Base-by-base conservation (phyloP, 2,113 vertebrate genomes). In the Myiopsitta monachus region DNA sequence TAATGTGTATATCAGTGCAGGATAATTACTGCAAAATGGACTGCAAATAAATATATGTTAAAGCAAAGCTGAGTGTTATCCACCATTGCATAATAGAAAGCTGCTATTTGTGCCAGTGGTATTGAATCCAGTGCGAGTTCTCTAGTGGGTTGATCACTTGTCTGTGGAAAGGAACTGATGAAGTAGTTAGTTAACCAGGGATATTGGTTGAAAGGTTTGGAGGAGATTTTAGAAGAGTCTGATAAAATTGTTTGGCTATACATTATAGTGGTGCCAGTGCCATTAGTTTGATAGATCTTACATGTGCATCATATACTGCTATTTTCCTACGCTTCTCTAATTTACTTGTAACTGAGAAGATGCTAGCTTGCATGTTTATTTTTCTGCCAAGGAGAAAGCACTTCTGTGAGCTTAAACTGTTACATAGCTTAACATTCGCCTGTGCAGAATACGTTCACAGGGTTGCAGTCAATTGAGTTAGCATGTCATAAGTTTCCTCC, bases 241-340 rank as follows among this genome's bases (percentile, higher is more conserved):
- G 28, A 38, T 54, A 74, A 83, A 90, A n/a, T 26, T 51, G 18
- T 38, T 61, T 61, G 21, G 10, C 24, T 76, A 17, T 63, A 12
- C 2, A 6, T 43, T 62, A 1, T 30, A 26, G 9, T 55, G 73
- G 11, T 4, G 2, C 2, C 2, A 22, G 1, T 78, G 47, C 36
- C 13, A 10, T 55, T 62, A 57, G 4, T 74, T 64, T 51, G 30
- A 9, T 55, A 66, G n/a, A 4, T 67, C 31, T 81, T 62, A 67
- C 79, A 23, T 39, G 13, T 44, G 10, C 12, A 7, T 67, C 83
- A 16, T 41, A 41, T 38, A 47, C 7, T 3, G 3, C 59, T 69
- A n/a, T 80, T 72, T 92, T 74, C 54, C 31, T 57, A 24, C 69
- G 22, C 11, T 57, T 9, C 43, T 92, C 33, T 69, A 63, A 47